These are phyloP conservation scores for Eupristina koningsbergeri DNA, from an alignment of 1,140 invertebrate species.

Conservation along the genomic window DNA sequence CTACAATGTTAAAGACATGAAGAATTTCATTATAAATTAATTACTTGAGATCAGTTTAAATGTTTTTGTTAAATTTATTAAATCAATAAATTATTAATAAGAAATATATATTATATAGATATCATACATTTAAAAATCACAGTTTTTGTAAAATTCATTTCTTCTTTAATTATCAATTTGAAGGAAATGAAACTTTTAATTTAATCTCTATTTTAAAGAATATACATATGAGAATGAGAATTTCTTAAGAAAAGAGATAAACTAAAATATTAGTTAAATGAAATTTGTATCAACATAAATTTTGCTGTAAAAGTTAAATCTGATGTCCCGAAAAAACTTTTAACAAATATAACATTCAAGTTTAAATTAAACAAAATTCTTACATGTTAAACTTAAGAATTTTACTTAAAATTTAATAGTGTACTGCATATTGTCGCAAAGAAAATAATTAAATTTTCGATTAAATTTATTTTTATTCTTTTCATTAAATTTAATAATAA, in stretches of 20 bases:
- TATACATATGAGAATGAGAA: neutral
- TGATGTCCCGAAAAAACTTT: neutral
- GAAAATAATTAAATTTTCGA: neutral
- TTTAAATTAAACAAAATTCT: conserved; percentile 7
- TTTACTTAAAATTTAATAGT: neutral
- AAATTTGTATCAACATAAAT: neutral
- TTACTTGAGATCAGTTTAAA: no score
- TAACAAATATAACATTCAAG: neutral
- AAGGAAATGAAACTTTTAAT: neutral
- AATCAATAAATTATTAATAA: no score
- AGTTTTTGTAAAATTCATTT: neutral
- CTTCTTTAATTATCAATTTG: conserved; percentile 1
- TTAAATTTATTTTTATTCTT: neutral
- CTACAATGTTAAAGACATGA: no score
- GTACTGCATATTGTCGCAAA: neutral
- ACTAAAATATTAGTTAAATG: neutral
- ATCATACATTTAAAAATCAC: neutral
- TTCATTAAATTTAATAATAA: neutral
- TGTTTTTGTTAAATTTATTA: no score
- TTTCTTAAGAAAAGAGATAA: neutral
- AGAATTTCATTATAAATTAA: no score
- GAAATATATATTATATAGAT: neutral
- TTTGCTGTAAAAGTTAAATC: neutral
- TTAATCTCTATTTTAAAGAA: neutral
- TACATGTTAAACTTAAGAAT: neutral